Evolutionary conservation across 2,888 invertebrate genomes (phyloP), one percentile per base, ranked within the genome.

Genomic region (Rhagium mordax): DNA sequence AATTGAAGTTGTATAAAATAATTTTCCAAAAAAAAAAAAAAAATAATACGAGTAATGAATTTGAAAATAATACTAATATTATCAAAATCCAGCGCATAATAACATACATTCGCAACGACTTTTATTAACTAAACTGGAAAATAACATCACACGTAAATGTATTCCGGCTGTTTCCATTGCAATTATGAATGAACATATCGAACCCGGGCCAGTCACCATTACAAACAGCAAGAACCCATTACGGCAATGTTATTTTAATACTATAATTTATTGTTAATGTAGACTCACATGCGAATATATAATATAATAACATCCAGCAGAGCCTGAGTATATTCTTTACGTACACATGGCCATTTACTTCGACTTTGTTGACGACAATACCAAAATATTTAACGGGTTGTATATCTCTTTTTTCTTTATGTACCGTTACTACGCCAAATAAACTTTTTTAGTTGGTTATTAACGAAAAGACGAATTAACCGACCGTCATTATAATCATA

Each of bases 181-280:
- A 83, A 85, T 85, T 84, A 84, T 85, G 85, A 85, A 85, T 84
- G 84, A 83, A 84, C 79, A 77, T 78, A 74, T 60, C 61, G 29
- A 47, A n/a, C 59, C 62, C 51, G 64, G 69, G 57, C 76, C 62
- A 67, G 78, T 76, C 78, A 78, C 83, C 82, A 84, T 84, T 83
- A 81, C 82, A 78, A 84, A 84, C 85, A 86, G 85, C 86, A 79
- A 84, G 86, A 84, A 82, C 77, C 85, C 85, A 86, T 86, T 85
- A 85, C 84, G 72, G 82, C 82, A 83, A 86, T 85, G 85, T 84
- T 84, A 83, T 85, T 86, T 87, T 86, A 87, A 86, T 86, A 83
- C 84, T 78, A 82, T 84, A 85, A 87, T 86, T 86, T 87, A 87
- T 86, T 84, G 85, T 84, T 85, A 86, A 85, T 86, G 85, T 83